Evolutionary conservation across 2,113 vertebrate species (phyloP), one percentile per base, ranked within the genome.

Genomic region (Caracal caracal): DNA sequence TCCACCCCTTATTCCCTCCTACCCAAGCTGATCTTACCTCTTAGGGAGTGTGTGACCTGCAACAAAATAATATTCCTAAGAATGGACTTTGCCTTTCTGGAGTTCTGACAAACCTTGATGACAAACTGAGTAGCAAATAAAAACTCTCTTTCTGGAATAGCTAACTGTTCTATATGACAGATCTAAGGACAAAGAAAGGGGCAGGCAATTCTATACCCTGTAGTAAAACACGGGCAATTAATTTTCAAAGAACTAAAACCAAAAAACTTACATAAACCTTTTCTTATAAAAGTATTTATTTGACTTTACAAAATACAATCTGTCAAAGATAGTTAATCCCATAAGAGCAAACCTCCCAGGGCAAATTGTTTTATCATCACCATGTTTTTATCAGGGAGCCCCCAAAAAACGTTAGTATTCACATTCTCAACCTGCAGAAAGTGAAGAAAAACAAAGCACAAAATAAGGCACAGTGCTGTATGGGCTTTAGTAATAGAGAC

Each of bases 241-340:
- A 73, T 89, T 81, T 96, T 88, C 37, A 81, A 93, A 76, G 17
- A 88, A 88, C 30, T 78, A 82, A 76, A 76, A 73, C 22, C 82
- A 20, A 93, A 90, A 26, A 96, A 93, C 88, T 71, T 66, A 79
- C 30, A 88, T 13, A 93, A 84, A 66, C 13, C 28, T 75, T 95
- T 61, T 90, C 28, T 63, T 89, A 68, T 68, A 91, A 92, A 93
- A 68, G 33, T 63, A 90, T 40, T 80, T 86, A n/a, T 63, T 88
- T 90, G 53, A 76, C 40, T 94, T 88, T 56, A 81, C 5, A 91
- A 97, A 90, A 91, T 73, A 76, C 65, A 78, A 94, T 56, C 26
- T 87, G 81, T 43, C 43, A 73, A 66, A 84, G 89, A 71, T 6
- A 91, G 35, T 88, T 93, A 88, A 78, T 86, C 33, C 30, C 40